Evolutionary conservation across 2,797 vertebrate genomes (phyloP), one percentile per base, ranked within the genome.

Genomic region (Chrysocyon brachyurus): DNA sequence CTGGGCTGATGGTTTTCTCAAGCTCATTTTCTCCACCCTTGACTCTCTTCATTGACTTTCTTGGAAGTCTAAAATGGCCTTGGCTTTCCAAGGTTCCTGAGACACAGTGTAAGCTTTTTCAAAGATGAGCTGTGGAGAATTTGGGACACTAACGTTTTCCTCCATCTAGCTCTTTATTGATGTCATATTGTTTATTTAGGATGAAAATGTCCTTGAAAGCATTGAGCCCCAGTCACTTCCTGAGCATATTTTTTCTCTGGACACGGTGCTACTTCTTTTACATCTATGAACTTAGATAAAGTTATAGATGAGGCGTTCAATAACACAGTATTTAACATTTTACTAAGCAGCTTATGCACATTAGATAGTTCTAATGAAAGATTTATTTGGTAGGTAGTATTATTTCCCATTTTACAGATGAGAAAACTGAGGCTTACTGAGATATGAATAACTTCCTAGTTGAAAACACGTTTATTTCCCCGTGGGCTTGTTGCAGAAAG

Each of bases 401-500:
- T 87, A 21, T 66, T 94, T 88, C 54, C 73, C 15, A 75, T 84
- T 92, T 93, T 87, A 81, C 9, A 87, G 79, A 19, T n/a, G 90
- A 94, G 73, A 73, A 86, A 90, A 73, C 21, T 28, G 36, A 92
- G 61, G 22, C 56, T 95, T 75, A 91, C 73, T 7, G n/a, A 92
- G 46, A 73, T 96, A 78, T 63, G 36, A 93, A 77, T 91, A 86
- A 81, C 26, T 94, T 82, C 1, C 61, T 90, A 77, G 40, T 68
- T 9, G 59, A 94, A 21, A 88, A 79, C 14, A 63, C 7, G 40
- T 46, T 88, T 95, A 91, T 97, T 96, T 97, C 95, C 93, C 96
- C 6, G 17, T 0, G 87, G 97, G 54, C 54, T 57, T 68, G 14
- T 96, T 87, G 63, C 92, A 64, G 49, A 61, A 66, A 95, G 54